Evolutionary conservation across 2,888 invertebrate genomes (phyloP), one percentile per base, ranked within the genome.

Genomic region (Hydroisotoma schaefferi): DNA sequence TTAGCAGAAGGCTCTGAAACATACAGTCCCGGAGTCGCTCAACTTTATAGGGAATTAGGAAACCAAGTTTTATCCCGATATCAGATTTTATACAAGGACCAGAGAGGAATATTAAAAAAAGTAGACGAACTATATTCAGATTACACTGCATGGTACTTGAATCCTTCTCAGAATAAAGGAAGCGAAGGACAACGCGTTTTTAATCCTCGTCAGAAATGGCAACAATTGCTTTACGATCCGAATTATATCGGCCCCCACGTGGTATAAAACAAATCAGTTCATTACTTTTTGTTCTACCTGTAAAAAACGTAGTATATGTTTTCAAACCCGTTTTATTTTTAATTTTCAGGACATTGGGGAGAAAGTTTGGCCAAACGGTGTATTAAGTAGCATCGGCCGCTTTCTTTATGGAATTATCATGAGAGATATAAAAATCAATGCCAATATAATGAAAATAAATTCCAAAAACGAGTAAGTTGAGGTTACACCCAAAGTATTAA

Each of bases 381-480:
- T 86, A 48, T 76, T 85, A 10, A 76, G 78, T 52, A 82, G 81
- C 44, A 80, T 94, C 49, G 94, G 94, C 38, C 86, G 86, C 73
- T 90, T 93, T 76, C 80, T 95, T 0, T 93, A 90, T 75, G 87
- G 88, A 70, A 88, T 94, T 46, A 85, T 94, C 15, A 82, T 93
- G 75, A 84, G 87, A 56, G 90, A 93, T 75, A 80, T 93, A 6
- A 90, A 91, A 78, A 84, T 94, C 52, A 85, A 92, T 76, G 81
- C 85, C 1, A 87, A 87, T 74, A 80, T 85, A 67, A 81, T 88
- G 78, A 82, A 82, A 70, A 71, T 76, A 0, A 84, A 83, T 70
- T 78, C 73, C 52, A 77, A 78, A 73, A 75, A 79, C 62, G 77
- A 79, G 76, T 76, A 76, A 74, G 76, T 77, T 51, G 59, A 40